Base-by-base conservation (phyloP, 2,797 vertebrate genomes). In the Pseudochromis fuscus region DNA sequence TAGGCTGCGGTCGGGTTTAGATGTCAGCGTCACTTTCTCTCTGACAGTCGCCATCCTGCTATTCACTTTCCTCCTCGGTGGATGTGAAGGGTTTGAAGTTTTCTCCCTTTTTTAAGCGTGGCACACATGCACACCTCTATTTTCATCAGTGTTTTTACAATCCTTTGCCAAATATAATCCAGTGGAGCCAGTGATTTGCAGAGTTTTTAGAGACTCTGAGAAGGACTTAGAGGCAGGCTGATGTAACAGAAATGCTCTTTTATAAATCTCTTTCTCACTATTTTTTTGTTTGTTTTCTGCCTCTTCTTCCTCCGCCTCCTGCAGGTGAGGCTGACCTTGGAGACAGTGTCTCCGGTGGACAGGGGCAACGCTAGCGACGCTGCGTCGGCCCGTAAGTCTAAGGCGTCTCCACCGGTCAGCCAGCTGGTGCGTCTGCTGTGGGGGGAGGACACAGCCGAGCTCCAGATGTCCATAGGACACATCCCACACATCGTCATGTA, bases 271-370 rank as follows among this genome's bases (percentile, higher is more conserved):
- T 9, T 66, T 18, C n/a, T 16, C 7, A 37, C 19, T 24, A 15
- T 13, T 10, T 30, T 7, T 25, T 49, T 1, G 56, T 19, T 52
- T 7, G 11, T 51, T 48, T 30, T 33, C 9, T 4, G 6, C 9
- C 19, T 50, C 15, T 13, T 3, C 15, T 44, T 1, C 15, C 7
- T 38, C 1, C 28, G 2, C 0, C 12, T 63, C 51, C 19, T 49
- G 35, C 83, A 99, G 98, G 96, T 99, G 85, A 97, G 95, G 89
- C 90, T 99, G 78, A 98, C 97, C 31, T 87, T 99, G 88, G 96
- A 98, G 92, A 96, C 95, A 0, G 88, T 89, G 0, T 58, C 89
- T 19, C 90, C 37, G 1, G 68, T 25, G 18, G 77, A 83, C 11
- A 50, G 23, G 56, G 85, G 72, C 77, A 25, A 75, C 19, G 24